phyloP scores from a whole-genome alignment of 2,797 vertebrate species.

The Arctocebus calabarensis region DNA sequence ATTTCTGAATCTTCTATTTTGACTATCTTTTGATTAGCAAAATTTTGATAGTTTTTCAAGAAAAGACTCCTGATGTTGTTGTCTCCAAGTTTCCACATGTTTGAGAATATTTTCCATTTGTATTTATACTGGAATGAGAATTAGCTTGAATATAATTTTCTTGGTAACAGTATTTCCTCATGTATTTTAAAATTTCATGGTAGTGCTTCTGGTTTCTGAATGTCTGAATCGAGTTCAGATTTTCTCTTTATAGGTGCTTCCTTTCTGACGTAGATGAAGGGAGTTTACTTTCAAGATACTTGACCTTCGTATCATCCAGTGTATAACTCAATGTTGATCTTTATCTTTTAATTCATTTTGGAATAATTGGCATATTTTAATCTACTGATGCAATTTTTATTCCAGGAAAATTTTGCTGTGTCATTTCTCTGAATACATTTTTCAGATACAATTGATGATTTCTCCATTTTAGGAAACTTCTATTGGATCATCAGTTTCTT shows the following conservation, averaged over 20 bases:
- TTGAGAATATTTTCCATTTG: not conserved
- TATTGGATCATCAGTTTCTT: not conserved
- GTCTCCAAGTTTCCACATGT: not conserved
- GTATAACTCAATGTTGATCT: slow-evolving; percentile 31
- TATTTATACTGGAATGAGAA: not conserved
- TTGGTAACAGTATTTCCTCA: not conserved
- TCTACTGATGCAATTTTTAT: slow-evolving; percentile 37
- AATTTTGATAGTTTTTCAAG: not conserved
- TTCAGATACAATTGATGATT: not conserved
- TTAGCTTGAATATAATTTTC: not conserved
- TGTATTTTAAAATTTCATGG: not conserved
- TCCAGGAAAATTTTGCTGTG: slow-evolving; percentile 27
- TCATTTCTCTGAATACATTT: slow-evolving; percentile 62
- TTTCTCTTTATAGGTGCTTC: not conserved
- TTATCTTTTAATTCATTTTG: slow-evolving; percentile 70
- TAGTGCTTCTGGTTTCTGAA: not conserved
- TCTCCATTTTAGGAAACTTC: slow-evolving; percentile 3
- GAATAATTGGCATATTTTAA: slow-evolving; percentile 39
- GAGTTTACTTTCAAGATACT: slow-evolving; percentile 34
- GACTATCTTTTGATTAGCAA: not conserved
- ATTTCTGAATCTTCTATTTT: not conserved
- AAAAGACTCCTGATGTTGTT: not conserved
- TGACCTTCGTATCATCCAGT: not conserved
- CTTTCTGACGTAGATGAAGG: not conserved
- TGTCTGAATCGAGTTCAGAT: not conserved